These are phyloP conservation scores for Orchesellides sinensis DNA, from an alignment of 2,888 invertebrate genomes.

Conservation along the genomic window DNA sequence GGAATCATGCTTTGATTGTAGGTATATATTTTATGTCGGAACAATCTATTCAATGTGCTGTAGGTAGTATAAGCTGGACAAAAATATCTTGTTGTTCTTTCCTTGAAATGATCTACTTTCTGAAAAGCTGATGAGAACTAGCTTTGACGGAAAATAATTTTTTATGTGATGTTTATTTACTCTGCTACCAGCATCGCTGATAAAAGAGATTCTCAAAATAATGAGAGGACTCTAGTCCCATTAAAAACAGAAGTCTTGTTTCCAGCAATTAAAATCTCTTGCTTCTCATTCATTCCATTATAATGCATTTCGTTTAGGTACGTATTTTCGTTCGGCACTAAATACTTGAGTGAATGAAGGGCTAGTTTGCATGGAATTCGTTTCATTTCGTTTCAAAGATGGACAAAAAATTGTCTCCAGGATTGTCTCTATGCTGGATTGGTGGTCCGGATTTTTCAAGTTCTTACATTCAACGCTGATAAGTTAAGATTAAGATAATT, in stretches of 20 bases:
- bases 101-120: too few relatives aligned
- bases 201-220: neutral
- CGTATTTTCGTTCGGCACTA: too few relatives aligned
- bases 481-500: slow-evolving; percentile 28
- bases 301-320: too few relatives aligned
- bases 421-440: neutral
- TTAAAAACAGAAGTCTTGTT: slow-evolving; percentile 24
- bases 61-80: too few relatives aligned
- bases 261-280: slow-evolving; percentile 48
- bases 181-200: too few relatives aligned
- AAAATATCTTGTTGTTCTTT: neutral
- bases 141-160: too few relatives aligned
- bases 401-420: slow-evolving; percentile 27
- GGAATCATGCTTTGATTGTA: too few relatives aligned
- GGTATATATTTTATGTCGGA: too few relatives aligned
- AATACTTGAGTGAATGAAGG: neutral
- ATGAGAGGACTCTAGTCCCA: neutral
- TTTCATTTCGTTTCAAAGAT: neutral
- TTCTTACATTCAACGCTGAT: neutral
- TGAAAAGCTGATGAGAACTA: too few relatives aligned
- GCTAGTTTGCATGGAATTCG: slow-evolving; percentile 49
- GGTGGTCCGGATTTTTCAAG: slow-evolving; percentile 42
- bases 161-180: too few relatives aligned
- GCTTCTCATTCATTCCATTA: slow-evolving; percentile 13
- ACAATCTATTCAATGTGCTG: too few relatives aligned